Evolutionary conservation across 1,140 invertebrate species (phyloP).

Genomic region (Mesaphorura yosii): DNA sequence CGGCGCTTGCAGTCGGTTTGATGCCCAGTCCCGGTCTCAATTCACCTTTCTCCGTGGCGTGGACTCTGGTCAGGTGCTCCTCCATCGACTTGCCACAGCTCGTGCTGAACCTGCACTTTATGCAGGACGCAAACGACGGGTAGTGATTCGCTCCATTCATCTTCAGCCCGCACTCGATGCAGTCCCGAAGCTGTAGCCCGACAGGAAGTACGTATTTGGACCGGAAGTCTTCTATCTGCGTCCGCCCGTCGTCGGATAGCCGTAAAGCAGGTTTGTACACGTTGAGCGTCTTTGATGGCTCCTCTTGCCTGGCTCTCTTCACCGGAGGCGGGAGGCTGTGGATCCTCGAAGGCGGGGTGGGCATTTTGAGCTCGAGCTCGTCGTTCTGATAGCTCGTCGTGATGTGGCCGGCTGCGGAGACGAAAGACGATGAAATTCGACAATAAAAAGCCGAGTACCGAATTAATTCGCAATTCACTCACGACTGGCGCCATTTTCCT

Average conservation of each 20-base stretch:
- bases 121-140: conserved; percentile 56
- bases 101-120: conserved; percentile 60
- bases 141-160: conserved; percentile 53
- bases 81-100: conserved; percentile 61
- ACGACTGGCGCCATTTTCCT: not conserved
- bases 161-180: conserved; percentile 57
- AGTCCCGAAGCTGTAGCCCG: conserved; percentile 37
- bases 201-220: too few species aligned
- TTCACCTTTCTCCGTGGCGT: too few species aligned
- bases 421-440: not conserved
- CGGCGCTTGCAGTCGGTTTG: too few species aligned
- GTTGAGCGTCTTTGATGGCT: not conserved
- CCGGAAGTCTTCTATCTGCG: too few species aligned
- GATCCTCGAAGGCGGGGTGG: conserved; percentile 2
- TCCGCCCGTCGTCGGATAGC: conserved; percentile 1
- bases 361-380: not conserved
- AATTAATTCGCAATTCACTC: not conserved
- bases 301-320: not conserved
- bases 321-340: not conserved
- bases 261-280: not conserved
- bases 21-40: too few species aligned
- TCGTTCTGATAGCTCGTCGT: not conserved
- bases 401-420: not conserved
- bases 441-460: not conserved
- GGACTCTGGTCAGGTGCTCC: conserved; percentile 46